Evolutionary conservation across 2,888 invertebrate species (phyloP).

Genomic region (Ornithoptera alexandrae): DNA sequence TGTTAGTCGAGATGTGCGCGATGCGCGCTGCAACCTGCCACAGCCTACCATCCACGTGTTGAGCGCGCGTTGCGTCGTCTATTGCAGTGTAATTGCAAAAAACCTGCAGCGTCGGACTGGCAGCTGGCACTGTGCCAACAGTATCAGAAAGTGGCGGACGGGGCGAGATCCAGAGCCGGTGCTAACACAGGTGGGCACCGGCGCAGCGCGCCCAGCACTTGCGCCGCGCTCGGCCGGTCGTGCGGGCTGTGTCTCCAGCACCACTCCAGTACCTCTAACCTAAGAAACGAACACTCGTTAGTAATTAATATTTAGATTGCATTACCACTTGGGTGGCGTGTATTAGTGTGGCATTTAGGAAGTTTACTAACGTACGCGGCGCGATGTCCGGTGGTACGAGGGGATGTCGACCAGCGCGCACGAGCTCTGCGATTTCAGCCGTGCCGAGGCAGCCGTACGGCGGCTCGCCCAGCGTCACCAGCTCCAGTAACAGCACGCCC

Average conservation of each 20-base stretch:
- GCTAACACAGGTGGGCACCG: constrained; percentile 80
- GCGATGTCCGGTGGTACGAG: constrained; percentile 82
- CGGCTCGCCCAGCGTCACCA: constrained; percentile 92
- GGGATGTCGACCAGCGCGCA: constrained; percentile 83
- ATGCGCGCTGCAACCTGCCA: too few relatives aligned
- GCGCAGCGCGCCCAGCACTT: constrained; percentile 86
- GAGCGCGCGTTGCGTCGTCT: constrained; percentile 87
- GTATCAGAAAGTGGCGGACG: constrained; percentile 82
- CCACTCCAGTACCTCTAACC: constrained; percentile 82
- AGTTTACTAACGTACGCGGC: constrained; percentile 44
- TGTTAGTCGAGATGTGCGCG: too few relatives aligned
- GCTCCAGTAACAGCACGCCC: constrained; percentile 90
- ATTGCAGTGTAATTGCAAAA: constrained; percentile 34
- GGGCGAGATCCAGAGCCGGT: constrained; percentile 59
- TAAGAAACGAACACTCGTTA: constrained; percentile 23
- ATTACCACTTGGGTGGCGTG: not conserved
- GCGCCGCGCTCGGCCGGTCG: constrained; percentile 85
- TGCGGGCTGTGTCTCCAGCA: constrained; percentile 87
- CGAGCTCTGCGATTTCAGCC: constrained; percentile 81
- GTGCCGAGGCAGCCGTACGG: constrained; percentile 88
- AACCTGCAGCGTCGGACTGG: constrained; percentile 26
- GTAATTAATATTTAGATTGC: not conserved
- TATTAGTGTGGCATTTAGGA: not conserved
- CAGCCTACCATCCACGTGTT: too few relatives aligned
- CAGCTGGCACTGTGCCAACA: constrained; percentile 83